A percentile compares a stretch with the other conserved stretches of the same genome.
Conservation (phyloP, 1,140 invertebrate genomes). For the Rhagoletis pomonella region DNA sequence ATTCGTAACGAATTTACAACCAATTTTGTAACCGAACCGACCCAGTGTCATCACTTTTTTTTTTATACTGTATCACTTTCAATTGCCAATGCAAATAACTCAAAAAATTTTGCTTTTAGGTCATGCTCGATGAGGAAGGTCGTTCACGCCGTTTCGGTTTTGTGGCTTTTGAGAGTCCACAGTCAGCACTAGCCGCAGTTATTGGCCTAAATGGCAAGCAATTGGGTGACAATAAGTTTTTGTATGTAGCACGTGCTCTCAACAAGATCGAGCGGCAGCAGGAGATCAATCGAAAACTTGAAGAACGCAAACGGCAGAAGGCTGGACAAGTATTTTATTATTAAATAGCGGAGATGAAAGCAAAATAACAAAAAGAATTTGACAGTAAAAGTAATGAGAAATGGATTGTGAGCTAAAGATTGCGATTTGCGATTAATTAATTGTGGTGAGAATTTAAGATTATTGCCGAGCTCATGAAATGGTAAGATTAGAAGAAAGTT, state of each 20-base stretch:
- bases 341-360: conserved; percentile 57
- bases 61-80: too few relatives aligned
- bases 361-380: conserved; percentile 20
- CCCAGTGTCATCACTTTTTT: too few relatives aligned
- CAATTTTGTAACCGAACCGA: too few relatives aligned
- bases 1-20: too few relatives aligned
- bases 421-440: neutral
- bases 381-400: neutral
- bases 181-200: conserved; percentile 72
- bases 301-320: conserved; percentile 72
- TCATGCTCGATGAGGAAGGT: conserved; percentile 72
- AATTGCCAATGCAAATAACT: neutral
- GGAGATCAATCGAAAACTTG: conserved; percentile 72
- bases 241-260: conserved; percentile 70
- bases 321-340: conserved; percentile 72
- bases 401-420: conserved; percentile 2
- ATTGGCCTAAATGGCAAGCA: conserved; percentile 72
- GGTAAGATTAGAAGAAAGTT: conserved; percentile 34
- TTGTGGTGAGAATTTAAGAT: conserved; percentile 1
- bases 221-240: conserved; percentile 72
- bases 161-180: conserved; percentile 71
- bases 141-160: conserved; percentile 72
- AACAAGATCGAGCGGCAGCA: conserved; percentile 72
- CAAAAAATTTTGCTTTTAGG: conserved; percentile 57
- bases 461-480: conserved; percentile 7